Evolutionary conservation across 2,797 vertebrate species (phyloP), one percentile per base, ranked within the genome.

Genomic region (Vireo griseus): DNA sequence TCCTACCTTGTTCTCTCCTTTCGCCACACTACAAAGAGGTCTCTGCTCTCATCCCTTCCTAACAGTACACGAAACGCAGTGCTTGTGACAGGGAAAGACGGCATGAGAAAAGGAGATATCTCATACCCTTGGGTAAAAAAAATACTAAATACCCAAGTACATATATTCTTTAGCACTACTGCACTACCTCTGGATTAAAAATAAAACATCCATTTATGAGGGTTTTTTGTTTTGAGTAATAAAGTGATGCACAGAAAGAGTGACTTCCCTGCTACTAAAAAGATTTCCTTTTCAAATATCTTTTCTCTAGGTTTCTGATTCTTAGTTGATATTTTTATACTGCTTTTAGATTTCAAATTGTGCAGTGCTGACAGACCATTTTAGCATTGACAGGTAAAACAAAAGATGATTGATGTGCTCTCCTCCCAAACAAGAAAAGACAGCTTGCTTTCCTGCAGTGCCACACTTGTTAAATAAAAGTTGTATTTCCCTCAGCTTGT

Each of bases 331-430:
- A 69, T 51, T 81, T 95, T 72, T 79, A 35, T 44, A 37, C 18
- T 59, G 44, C 35, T 58, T 66, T 89, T 67, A 83, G 20, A 51
- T 90, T 90, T 72, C 61, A 63, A 31, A 48, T 5, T 57, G 16
- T 66, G 31, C n/a, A 45, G 28, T 61, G 31, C 45, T 67, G 26
- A 90, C 76, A 79, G 29, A 67, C 7, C 8, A 37, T 37, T 69
- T 69, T 62, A 90, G 24, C 10, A 62, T 18, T 73, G 72, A 62
- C 44, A 82, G 19, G 31, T 61, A 75, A 84, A 84, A 84, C 17
- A 61, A 84, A 79, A 89, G 55, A 82, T 82, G 71, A 82, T 33
- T 88, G 72, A 88, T 91, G 31, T 51, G 57, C 21, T 79, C 13
- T 76, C 40, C 22, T 85, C 48, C 42, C 4, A 10, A 73, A 66